These are phyloP conservation scores for Euplagia quadripunctaria DNA, from an alignment of 2,888 invertebrate species.

Conservation along the genomic window DNA sequence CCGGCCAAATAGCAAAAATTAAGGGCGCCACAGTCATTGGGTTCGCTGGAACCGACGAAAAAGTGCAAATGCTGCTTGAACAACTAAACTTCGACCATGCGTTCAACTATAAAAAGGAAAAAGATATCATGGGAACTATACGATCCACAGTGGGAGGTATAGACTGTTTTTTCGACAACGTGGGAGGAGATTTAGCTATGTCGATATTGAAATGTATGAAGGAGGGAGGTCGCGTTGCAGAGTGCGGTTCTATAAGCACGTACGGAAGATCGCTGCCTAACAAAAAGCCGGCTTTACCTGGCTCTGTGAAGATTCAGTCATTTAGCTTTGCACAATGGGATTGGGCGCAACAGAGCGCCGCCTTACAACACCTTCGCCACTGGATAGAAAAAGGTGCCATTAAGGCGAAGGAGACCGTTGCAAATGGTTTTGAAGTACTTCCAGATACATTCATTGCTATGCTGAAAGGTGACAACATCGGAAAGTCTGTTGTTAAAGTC, in stretches of 20 bases:
- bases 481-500: slow-evolving; percentile 62
- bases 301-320: slow-evolving; percentile 49
- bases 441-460: slow-evolving; percentile 58
- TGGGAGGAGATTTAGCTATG: slow-evolving; percentile 88
- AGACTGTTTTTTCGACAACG: slow-evolving; percentile 91
- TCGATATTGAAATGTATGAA: slow-evolving; percentile 88
- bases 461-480: slow-evolving; percentile 57
- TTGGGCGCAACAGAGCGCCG: slow-evolving; percentile 51
- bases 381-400: slow-evolving; percentile 61
- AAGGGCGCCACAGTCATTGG: slow-evolving; percentile 65
- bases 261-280: slow-evolving; percentile 65
- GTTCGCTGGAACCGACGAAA: slow-evolving; percentile 89
- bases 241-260: slow-evolving; percentile 88
- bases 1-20: slow-evolving; percentile 88
- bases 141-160: slow-evolving; percentile 88
- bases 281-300: slow-evolving; percentile 34
- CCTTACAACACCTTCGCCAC: slow-evolving; percentile 54
- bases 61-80: slow-evolving; percentile 87
- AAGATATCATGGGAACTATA: slow-evolving; percentile 75
- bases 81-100: slow-evolving; percentile 89
- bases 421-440: slow-evolving; percentile 63
- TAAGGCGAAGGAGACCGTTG: slow-evolving; percentile 61
- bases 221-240: slow-evolving; percentile 84
- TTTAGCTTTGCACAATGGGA: slow-evolving; percentile 67
- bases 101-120: slow-evolving; percentile 90